Evolutionary conservation across 2,888 invertebrate genomes (phyloP), one percentile per base, ranked within the genome.

Genomic region (Julus scandinavius): DNA sequence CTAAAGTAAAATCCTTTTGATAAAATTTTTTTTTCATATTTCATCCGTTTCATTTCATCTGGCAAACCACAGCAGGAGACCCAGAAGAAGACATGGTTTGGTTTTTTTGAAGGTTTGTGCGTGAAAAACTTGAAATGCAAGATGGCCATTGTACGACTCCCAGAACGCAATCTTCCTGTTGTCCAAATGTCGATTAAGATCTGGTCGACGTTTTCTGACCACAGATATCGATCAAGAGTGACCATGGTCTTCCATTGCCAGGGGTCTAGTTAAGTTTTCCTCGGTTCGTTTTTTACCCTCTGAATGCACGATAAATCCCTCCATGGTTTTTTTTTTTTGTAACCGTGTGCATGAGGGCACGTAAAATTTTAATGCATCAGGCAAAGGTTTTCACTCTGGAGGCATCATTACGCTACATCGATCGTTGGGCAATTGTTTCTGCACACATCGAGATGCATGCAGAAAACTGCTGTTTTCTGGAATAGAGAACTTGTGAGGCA

Each of bases 341-440:
- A 45, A 45, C 45, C 45, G 45, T 45, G 45, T 45, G 45, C 45
- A 45, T 45, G 45, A 45, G 45, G 45, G 80, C 80, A 80, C 13
- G 38, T 40, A 80, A 40, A 40, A 38, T 80, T 80, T 80, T 80
- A 80, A 80, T 80, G 80, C 38, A 38, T 80, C 38, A 80, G 80
- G 15, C 38, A 38, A 80, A 80, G 80, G 80, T 80, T 80, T 80
- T 80, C 80, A 80, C 72, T 80, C 38, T 2, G 80, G 80, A 80
- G 29, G 80, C 38, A 15, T 80, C 80, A 80, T 80, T 80, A 80
- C 38, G 38, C 38, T 13, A 29, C 38, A 80, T 80, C 80, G 80
- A 80, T 80, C 38, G 38, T 20, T 9, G 1, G n/a, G 13, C 11
- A 80, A 80, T 80, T 80, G 80, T 40, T 80, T 38, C 9, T 17